These are phyloP conservation scores for Smithornis capensis DNA, from an alignment of 2,113 vertebrate species.

Conservation along the genomic window DNA sequence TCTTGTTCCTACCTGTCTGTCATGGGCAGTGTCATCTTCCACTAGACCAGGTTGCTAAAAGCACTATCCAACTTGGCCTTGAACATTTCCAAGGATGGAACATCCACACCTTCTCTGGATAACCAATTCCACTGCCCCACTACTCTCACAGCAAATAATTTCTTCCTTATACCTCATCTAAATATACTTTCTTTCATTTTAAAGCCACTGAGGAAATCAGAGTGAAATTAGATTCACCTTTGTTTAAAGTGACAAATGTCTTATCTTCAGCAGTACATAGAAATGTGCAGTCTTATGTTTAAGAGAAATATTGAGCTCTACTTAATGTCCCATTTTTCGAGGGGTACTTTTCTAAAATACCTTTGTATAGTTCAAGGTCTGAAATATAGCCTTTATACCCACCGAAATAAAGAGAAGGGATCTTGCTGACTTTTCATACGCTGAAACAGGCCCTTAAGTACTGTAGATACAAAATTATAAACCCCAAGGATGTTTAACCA, in stretches of 20 bases:
- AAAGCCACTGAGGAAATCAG: background rate
- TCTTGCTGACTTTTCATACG: background rate
- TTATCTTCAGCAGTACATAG: background rate
- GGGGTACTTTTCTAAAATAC: background rate
- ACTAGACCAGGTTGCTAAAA: background rate
- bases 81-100: background rate
- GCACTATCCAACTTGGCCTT: background rate
- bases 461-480: background rate
- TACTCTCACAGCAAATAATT: background rate
- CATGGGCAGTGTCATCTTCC: background rate
- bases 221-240: background rate
- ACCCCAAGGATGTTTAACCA: background rate
- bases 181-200: background rate
- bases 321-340: background rate
- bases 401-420: background rate
- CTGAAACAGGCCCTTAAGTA: background rate
- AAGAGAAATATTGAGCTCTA: background rate
- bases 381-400: background rate
- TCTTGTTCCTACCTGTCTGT: background rate
- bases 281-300: background rate
- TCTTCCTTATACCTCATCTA: too few relatives aligned
- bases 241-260: background rate
- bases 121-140: background rate
- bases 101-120: background rate
- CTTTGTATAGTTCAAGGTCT: background rate